Evolutionary conservation across 2,113 vertebrate species (phyloP).

Genomic region (Nothoprocta pentlandii): DNA sequence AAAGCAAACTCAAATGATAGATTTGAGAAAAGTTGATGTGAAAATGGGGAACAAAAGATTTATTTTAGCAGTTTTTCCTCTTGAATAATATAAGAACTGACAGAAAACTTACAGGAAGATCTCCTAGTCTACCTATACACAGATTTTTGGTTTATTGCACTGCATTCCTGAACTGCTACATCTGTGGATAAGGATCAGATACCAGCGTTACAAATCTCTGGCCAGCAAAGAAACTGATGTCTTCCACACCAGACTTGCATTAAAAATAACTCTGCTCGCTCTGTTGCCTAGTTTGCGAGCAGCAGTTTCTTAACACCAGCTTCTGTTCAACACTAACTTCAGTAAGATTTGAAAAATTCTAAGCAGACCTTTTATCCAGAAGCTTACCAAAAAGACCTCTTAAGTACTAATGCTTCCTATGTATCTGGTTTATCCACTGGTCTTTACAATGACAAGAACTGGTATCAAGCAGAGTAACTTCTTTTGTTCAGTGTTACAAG

Average conservation of each 20-base stretch:
- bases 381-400: neutral
- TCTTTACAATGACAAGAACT: neutral
- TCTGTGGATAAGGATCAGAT: neutral
- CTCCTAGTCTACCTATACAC: no score
- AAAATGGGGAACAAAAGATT: neutral
- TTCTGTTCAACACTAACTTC: neutral
- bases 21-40: neutral
- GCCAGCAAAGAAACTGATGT: neutral
- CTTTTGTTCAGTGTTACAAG: neutral
- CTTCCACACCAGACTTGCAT: neutral
- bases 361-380: neutral
- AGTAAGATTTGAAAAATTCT: neutral
- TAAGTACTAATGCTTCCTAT: neutral
- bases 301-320: neutral
- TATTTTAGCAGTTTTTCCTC: neutral
- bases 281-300: neutral
- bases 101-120: neutral
- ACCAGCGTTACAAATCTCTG: neutral
- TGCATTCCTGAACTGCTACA: neutral
- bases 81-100: neutral
- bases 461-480: neutral
- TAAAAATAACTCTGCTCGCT: neutral
- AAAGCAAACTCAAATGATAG: neutral
- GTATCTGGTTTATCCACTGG: neutral
- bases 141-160: neutral